Evolutionary conservation across 2,888 invertebrate species (phyloP), one percentile per base, ranked within the genome.

Genomic region (Tachina fera): DNA sequence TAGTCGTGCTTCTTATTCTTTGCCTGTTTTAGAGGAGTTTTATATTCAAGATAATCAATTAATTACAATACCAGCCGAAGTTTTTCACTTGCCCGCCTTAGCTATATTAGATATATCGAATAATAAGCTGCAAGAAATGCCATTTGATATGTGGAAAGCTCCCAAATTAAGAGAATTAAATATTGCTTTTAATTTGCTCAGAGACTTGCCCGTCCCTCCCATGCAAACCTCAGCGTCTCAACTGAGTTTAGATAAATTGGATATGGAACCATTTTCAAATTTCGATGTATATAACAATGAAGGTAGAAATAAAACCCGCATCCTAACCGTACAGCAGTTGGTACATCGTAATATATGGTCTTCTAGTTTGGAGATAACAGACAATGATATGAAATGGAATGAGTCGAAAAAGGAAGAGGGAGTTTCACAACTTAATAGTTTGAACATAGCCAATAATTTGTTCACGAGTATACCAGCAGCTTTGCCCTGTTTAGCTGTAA

Each of bases 31-130:
- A 78, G 98, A 98, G 90, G 98, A 98, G 91, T 93, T 99, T 45
- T 97, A 97, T 90, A 91, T 99, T n/a, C 97, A 97, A 94, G 97
- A 98, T 92, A 98, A 98, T 93, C 95, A 97, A 3, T 93, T 99
- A 49, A 97, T 97, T 87, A 94, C 94, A 74, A 93, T 99, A 13
- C 98, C 98, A 0, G 94, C 96, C 3, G 96, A 96, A 75, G 93
- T 99, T 43, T 98, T 98, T 93, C 94, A 95, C 8, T 94, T 99
- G 74, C 97, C 97, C 0, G 93, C 95, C 0, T 93, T 99, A 53
- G 94, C 95, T 13, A 96, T 96, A 2, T 94, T 99, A 87, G 98
- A 99, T 92, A 95, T 98, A n/a, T 97, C 98, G 0, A 97, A 98
- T 93, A 99, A 99, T 93, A 97, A 98, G 92, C 93, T 99, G 76